Evolutionary conservation across 2,888 invertebrate genomes (phyloP), one percentile per base, ranked within the genome.

Genomic region (Stenchaetothrips biformis): DNA sequence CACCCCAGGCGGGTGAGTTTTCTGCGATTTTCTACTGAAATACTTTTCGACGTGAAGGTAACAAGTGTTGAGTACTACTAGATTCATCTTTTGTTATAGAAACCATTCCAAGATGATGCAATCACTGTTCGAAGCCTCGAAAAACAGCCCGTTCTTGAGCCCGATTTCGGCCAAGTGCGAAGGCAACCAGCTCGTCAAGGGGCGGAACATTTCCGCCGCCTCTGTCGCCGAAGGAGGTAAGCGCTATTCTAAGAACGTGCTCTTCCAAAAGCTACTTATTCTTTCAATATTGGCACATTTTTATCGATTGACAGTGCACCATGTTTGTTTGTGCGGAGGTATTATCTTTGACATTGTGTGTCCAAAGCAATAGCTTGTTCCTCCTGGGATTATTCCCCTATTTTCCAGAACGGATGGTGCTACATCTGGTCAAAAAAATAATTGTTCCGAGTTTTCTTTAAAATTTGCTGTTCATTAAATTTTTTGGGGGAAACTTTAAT

Each of bases 121-220:
- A 81, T 87, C 87, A 62, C 83, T 88, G 83, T 82, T 87, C 82
- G 88, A 88, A 84, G 84, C 86, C 78, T 86, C 87, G 16, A 88
- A 88, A 85, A 85, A 83, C 84, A 88, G 85, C 83, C 87, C 87
- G n/a, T 87, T 88, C 82, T 84, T 85, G 78, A 86, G 84, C 83
- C 86, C 86, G 83, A 84, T 85, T 83, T 85, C 85, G 81, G 86
- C 85, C 77, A 85, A 86, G 82, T 87, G 87, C 85, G 88, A 87
- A 83, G 85, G 85, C 78, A 84, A 85, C 13, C 83, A 82, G 25
- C 84, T 87, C 49, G 85, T 88, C 80, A 85, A 85, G 78, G 85
- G 86, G 80, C 86, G 87, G 77, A 85, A 84, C 81, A 87, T 88
- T 82, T 86, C 85, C 18, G 86, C 87, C 53, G 87, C 87, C 59